Base-by-base conservation (phyloP, 2,888 invertebrate species). In the Dryobotodes eremita region DNA sequence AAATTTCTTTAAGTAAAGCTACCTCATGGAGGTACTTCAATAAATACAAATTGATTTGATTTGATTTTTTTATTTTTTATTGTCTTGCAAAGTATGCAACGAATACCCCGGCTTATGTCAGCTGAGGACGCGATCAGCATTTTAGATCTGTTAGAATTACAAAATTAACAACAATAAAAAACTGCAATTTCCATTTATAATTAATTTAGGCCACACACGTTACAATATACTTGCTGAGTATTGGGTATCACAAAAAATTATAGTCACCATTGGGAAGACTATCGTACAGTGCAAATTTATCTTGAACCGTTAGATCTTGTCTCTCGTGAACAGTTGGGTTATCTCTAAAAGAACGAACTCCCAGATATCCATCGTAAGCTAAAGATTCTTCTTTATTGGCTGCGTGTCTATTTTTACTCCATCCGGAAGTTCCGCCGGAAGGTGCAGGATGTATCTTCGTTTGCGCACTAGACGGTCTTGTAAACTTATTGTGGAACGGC, bases 401-500 rank as follows among this genome's bases (percentile, higher is more conserved):
- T 7, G 5, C 1, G 23, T 62, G 5, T 31, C 17, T 48, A 15
- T 15, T n/a, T 50, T 4, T 7, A 48, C 6, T 36, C 71, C 31
- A 48, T 17, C 31, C 10, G 3, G 68, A 66, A 66, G n/a, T 53
- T 26, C 15, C 68, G 0, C 42, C 20, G 17, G 26, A 55, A 69
- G 50, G 23, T 55, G 36, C 3, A 50, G 31, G 17, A 17, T 26
- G 10, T 26, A 1, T 23, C 42, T 46, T 74, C 26, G 23, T 17
- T 23, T 73, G 10, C 20, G 5, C 72, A n/a, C 5, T 46, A 20
- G 42, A 15, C 5, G 65, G 72, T 5, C 11, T 65, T 72, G n/a
- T 59, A 50, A 71, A 75, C n/a, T 48, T 71, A 17, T 17, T 69
- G 36, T n/a, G 13, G 13, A 17, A 17, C 17, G 31, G 74, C n/a